Base-by-base conservation (phyloP, 1,140 invertebrate species). In the Pogonomyrmex barbatus region DNA sequence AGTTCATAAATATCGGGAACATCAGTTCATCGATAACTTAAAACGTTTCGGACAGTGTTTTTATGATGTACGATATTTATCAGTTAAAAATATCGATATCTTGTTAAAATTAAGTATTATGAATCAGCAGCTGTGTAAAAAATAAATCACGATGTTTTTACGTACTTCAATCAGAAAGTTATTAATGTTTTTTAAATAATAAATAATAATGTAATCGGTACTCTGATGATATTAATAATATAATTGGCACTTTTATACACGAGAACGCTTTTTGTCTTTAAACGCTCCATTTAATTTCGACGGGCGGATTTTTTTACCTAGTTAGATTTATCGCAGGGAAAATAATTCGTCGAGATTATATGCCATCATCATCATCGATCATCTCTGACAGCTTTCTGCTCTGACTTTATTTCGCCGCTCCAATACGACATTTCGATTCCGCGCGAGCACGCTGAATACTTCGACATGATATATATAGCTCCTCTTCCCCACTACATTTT, bases 261-360 rank as follows among this genome's bases (percentile, higher is more conserved):
- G 54, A 36, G n/a, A 60, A 50, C 33, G 65, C 42, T 39, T 58
- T 73, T 17, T 50, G 42, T 17, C 68, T 12, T 47, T 62, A 60
- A 75, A 83, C n/a, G 67, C 52, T 75, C n/a, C 54, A 83, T 83
- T 83, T 83, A 83, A 83, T 83, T 75, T 83, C 12, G 54, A 60
- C 42, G 42, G 68, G 9, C 4, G 2, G 12, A 39, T 60, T 45
- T 68, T 30, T 60, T 82, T 60, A 17, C n/a, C 54, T 50, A 47
- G 65, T 54, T 81, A 24, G 63, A 70, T 63, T 75, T 54, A 60
- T 75, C n/a, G 12, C 33, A 42, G 42, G 79, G 39, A 60, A 82
- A 75, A 83, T 71, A 60, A 60, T n/a, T 39, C 77, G 36, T 8
- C 68, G 30, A 70, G 68, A 83, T 83, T 73, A 83, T 83, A 83